Percentiles rank a stretch among this genome's conserved stretches.
Conservation (phyloP, 1,140 invertebrate genomes). For the Papilio helenus region DNA sequence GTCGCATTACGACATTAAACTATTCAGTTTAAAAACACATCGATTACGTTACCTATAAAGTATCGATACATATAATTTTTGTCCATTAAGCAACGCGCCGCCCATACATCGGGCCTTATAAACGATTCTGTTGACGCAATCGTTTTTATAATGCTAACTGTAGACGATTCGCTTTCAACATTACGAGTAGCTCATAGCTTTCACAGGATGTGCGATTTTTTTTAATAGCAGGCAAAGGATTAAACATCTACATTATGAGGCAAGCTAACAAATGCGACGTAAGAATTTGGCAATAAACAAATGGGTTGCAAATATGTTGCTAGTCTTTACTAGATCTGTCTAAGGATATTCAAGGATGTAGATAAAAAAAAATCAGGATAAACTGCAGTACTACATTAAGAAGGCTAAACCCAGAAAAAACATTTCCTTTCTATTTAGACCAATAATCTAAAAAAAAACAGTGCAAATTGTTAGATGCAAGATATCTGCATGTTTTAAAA, state of each 20-base stretch:
- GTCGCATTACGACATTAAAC: background rate
- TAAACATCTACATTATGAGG: background rate
- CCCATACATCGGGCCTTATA: slow-evolving; percentile 11
- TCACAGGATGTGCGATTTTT: background rate
- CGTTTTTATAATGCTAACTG: slow-evolving; percentile 20
- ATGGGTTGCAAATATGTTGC: too few species aligned
- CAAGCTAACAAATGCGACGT: background rate
- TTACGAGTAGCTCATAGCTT: slow-evolving; percentile 13
- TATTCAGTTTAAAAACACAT: background rate
- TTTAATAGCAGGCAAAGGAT: background rate
- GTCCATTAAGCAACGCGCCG: slow-evolving; percentile 20
- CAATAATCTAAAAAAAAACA: too few species aligned
- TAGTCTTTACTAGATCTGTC: too few species aligned
- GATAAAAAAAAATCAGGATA: too few species aligned
- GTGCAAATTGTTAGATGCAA: too few species aligned
- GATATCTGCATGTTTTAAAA: too few species aligned
- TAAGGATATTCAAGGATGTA: too few species aligned
- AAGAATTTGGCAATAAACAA: too few species aligned
- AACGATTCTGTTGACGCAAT: slow-evolving; percentile 16
- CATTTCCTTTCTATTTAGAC: too few species aligned
- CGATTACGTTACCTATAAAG: slow-evolving; percentile 15
- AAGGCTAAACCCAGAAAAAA: too few species aligned
- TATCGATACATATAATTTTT: slow-evolving; percentile 25
- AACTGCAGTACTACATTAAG: too few species aligned
- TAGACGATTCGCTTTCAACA: slow-evolving; percentile 11